A percentile compares a stretch with the other conserved stretches of the same genome.
These are phyloP conservation scores for Hydractinia symbiolongicarpus DNA, from an alignment of 30 jellyfish, hydroid and myxozoan species.

Conservation along the genomic window DNA sequence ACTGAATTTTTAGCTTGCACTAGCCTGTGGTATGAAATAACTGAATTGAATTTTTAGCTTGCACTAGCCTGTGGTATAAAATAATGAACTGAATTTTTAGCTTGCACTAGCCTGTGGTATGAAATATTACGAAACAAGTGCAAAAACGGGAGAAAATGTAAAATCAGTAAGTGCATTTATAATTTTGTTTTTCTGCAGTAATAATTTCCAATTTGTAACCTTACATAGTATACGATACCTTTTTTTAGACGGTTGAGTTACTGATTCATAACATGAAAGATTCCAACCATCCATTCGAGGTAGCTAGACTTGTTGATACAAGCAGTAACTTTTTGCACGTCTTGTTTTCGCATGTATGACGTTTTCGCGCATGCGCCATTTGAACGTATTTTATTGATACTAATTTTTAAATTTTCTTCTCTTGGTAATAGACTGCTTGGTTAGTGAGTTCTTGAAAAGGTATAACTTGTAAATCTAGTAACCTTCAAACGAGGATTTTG, in stretches of 20 bases:
- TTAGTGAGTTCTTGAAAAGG: no score
- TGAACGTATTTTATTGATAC: no score
- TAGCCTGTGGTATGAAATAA: conserved; percentile 33
- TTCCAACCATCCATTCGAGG: conserved; percentile 54
- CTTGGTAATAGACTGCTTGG: no score
- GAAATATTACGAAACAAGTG: conserved; percentile 49
- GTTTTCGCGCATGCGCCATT: no score
- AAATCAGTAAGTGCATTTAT: background rate
- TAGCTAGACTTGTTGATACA: conserved; percentile 6
- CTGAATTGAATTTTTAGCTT: no score
- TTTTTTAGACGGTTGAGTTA: conserved; percentile 46
- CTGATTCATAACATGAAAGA: conserved; percentile 61
- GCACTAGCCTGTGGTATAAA: conserved; percentile 36
- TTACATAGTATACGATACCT: background rate
- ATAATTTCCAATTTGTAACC: background rate
- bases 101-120: conserved; percentile 33
- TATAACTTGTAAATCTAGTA: no score
- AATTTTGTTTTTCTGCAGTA: background rate
- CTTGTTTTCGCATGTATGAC: no score
- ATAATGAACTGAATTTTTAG: conserved; percentile 14
- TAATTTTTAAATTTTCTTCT: no score
- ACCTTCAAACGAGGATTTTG: background rate
- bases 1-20: conserved; percentile 36
- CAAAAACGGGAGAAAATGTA: conserved; percentile 52
- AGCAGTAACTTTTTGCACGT: background rate